These are phyloP conservation scores for Monarcha castaneiventris DNA, from an alignment of 2,113 vertebrate genomes.

Conservation along the genomic window DNA sequence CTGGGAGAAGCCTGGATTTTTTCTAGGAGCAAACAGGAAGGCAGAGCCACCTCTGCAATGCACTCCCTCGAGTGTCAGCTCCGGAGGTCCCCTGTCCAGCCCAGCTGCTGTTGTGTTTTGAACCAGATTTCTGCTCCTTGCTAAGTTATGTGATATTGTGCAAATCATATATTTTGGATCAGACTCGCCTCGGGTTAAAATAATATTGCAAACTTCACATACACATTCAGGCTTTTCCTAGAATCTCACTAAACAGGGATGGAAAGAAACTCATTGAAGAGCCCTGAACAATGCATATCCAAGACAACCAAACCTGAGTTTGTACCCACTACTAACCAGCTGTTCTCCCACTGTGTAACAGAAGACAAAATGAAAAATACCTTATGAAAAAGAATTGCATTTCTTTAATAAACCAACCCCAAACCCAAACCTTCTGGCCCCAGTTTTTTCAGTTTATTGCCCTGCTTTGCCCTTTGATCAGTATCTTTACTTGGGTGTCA, in stretches of 20 bases:
- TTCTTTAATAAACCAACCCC: conserved; percentile 31
- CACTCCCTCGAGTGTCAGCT: background rate
- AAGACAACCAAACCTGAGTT: background rate
- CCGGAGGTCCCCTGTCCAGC: fast-evolving
- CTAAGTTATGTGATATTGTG: background rate
- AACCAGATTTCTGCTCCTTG: background rate
- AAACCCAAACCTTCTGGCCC: conserved; percentile 16
- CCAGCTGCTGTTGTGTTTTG: background rate
- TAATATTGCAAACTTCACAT: background rate
- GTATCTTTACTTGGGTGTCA: conserved; percentile 49
- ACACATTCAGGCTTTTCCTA: background rate
- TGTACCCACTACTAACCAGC: background rate
- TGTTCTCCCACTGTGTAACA: background rate
- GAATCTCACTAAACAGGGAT: background rate
- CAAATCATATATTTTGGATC: background rate
- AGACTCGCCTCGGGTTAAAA: background rate
- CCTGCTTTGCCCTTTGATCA: conserved; percentile 57
- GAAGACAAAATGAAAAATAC: conserved; percentile 53
- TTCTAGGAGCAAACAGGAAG: background rate
- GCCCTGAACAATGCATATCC: background rate
- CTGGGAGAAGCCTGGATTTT: background rate
- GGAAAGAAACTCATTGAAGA: background rate
- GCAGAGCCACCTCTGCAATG: background rate
- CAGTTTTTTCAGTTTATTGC: conserved; percentile 37
- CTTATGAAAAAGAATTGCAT: conserved; percentile 10